Percentiles rank a stretch among this genome's conserved stretches.
These are phyloP conservation scores for Rhipidura dahli DNA, from an alignment of 2,113 vertebrate genomes.

Conservation along the genomic window DNA sequence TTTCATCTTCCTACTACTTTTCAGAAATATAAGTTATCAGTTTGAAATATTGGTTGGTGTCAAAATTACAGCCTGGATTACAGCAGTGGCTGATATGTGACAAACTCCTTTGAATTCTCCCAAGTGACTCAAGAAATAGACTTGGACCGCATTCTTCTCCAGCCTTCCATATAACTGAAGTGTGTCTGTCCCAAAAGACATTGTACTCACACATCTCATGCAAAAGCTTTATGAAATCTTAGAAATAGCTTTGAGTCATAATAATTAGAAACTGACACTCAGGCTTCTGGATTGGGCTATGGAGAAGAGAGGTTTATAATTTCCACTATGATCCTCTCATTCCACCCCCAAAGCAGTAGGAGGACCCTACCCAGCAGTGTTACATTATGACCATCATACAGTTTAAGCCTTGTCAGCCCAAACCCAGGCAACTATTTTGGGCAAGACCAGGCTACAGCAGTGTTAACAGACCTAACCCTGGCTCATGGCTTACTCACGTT, in stretches of 20 bases:
- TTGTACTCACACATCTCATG: not conserved
- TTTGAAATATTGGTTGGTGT: not conserved
- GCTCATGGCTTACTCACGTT: not conserved
- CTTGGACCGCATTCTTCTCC: not conserved
- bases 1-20: not conserved
- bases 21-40: not conserved
- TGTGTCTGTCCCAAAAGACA: accelerated
- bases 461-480: not conserved
- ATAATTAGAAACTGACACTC: not conserved
- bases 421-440: not conserved
- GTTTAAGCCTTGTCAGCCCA: not conserved
- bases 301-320: not conserved
- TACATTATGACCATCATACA: not conserved
- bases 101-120: not conserved
- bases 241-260: not conserved
- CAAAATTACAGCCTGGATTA: not conserved
- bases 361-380: accelerated
- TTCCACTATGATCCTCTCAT: not conserved
- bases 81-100: not conserved
- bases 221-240: not conserved
- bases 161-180: not conserved
- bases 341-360: not conserved
- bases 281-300: not conserved
- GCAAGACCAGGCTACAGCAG: not conserved
- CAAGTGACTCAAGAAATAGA: not conserved